Evolutionary conservation across 1,140 invertebrate genomes (phyloP).

Genomic region (Caerostris extrusa): DNA sequence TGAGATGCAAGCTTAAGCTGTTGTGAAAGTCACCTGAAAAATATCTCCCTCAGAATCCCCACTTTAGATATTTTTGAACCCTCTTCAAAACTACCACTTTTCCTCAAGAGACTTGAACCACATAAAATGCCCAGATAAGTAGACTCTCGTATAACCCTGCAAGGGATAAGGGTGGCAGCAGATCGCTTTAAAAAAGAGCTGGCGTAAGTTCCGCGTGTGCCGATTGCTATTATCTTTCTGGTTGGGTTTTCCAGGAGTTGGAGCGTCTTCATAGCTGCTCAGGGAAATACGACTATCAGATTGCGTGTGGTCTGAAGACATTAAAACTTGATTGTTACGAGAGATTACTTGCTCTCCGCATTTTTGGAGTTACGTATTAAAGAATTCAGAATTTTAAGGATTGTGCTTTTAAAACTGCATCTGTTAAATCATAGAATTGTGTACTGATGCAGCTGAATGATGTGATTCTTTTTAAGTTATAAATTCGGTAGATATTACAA

Average conservation of each 20-base stretch:
- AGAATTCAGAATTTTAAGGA: too few relatives aligned
- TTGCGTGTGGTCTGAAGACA: slow-evolving; percentile 12
- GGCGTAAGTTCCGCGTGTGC: not conserved
- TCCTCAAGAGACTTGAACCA: not conserved
- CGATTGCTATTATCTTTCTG: not conserved
- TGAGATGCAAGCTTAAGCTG: too few relatives aligned
- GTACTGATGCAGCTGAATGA: too few relatives aligned
- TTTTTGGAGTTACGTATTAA: too few relatives aligned
- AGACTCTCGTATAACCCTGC: not conserved
- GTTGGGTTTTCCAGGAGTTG: too few relatives aligned
- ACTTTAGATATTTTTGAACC: slow-evolving; percentile 19
- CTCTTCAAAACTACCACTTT: not conserved
- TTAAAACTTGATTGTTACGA: too few relatives aligned
- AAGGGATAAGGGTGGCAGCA: not conserved
- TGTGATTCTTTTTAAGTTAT: too few relatives aligned
- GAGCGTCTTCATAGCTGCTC: not conserved
- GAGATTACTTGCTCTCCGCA: too few relatives aligned
- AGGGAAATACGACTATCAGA: not conserved
- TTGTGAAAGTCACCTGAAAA: not conserved
- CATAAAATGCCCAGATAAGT: slow-evolving; percentile 10
- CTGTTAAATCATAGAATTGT: too few relatives aligned
- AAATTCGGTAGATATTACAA: too few relatives aligned
- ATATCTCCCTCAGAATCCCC: not conserved
- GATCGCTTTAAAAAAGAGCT: not conserved
- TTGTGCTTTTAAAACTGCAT: too few relatives aligned